Evolutionary conservation across 2,113 vertebrate species (phyloP), one percentile per base, ranked within the genome.

Genomic region (Sorex araneus): DNA sequence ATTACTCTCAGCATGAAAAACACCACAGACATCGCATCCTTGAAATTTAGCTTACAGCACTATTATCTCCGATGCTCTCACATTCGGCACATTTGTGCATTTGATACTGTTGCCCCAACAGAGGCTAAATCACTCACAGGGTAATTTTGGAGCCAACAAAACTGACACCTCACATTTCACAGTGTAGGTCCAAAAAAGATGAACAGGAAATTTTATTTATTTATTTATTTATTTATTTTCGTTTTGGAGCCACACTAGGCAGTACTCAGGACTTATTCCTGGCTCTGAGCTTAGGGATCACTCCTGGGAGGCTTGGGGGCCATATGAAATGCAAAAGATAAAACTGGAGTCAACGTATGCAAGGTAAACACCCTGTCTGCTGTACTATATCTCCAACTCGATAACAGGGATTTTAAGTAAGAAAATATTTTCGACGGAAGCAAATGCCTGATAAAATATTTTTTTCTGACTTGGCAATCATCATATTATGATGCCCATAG

Each of bases 341-440:
- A 60, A 57, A 23, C 57, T 23, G 6, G 57, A 16, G 21, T 21
- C 21, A 60, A 60, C 18, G 8, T 21, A 23, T 60, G 57, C 57
- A 60, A 60, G 57, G 57, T 7, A 60, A 21, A 16, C 57, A 60
- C 57, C 19, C 57, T 23, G 18, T 23, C 21, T 23, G 18, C 6
- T 19, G 18, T 23, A 23, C 57, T 60, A 19, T 60, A 15, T 60
- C 18, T 60, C 8, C 60, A 64, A 64, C 12, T 40, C 40, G 7
- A 40, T 40, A 40, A 40, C 43, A 21, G 16, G 36, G 63, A 50
- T 91, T 87, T 87, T 70, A 92, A 94, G 89, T 50, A 50, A 69
- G 50, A 45, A 87, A n/a, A 5, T 89, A 66, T 21, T 80, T 91
- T 32, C 54, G 90, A 95, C 79, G 78, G 32, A 87, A 93, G 15